Evolutionary conservation across 2,888 invertebrate species (phyloP), one percentile per base, ranked within the genome.

Genomic region (Anorthoa munda): DNA sequence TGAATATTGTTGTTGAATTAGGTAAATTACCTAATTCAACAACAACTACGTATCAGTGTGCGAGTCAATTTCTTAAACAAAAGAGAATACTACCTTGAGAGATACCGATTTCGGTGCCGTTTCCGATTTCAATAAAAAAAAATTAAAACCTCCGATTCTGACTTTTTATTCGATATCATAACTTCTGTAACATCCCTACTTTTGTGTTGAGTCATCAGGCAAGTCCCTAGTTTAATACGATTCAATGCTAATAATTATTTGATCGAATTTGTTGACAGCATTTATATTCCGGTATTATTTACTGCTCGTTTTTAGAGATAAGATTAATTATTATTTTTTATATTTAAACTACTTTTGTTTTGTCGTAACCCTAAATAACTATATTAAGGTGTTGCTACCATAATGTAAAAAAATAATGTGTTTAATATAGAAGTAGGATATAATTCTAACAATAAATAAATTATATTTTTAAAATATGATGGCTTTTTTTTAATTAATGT

Each of bases 211-310:
- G 39, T 9, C 7, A 9, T 39, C 39, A 39, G 39, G 39, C 0
- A 39, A 0, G 39, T 39, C 39, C 39, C 39, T 9, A 39, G 9
- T 39, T 39, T 39, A 39, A 39, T 39, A 39, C 18, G 18, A 46
- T 18, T 46, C 18, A 15, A 55, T 53, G 31, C 2, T 17, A 23
- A 18, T 0, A 31, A 61, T 65, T 13, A 45, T 15, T 66, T 74
- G 4, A 18, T 39, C n/a, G 17, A 51, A 51, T 56, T 61, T 61
- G 17, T 13, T 31, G n/a, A 31, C 46, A 75, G 76, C 76, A 75
- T 76, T 76, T 76, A 76, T 58, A 53, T 72, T 53, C 76, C 71
- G 53, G 76, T 76, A 76, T 76, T 76, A 76, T 71, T 76, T 76
- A 59, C 51, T 71, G 71, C 26, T 76, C 17, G 70, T 31, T 76